A percentile compares a stretch with the other conserved stretches of the same genome.
phyloP scores from a whole-genome alignment of 2,888 invertebrate species.

The Cyclophora albipunctata region DNA sequence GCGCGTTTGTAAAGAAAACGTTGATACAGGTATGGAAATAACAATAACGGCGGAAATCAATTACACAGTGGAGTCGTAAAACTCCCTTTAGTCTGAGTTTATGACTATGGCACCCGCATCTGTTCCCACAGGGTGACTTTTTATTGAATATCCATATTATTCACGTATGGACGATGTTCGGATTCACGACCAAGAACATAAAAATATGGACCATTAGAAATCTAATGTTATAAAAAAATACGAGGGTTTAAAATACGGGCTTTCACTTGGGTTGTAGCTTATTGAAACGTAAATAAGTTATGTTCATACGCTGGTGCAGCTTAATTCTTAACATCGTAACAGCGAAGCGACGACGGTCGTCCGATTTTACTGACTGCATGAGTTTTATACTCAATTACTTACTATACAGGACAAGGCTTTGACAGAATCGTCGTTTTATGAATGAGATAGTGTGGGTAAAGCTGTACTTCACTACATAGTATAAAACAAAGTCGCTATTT shows the following conservation, averaged over 20 bases:
- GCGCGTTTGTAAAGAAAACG: neutral
- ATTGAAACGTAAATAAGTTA: neutral
- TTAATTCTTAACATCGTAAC: neutral
- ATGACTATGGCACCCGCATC: conserved; percentile 37
- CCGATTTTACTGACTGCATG: neutral
- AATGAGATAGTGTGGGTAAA: too few species aligned
- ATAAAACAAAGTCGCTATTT: too few species aligned
- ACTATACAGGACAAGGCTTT: neutral
- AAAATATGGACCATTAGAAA: conserved; percentile 17
- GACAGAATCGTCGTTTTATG: too few species aligned
- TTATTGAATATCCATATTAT: conserved; percentile 40
- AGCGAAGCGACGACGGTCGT: neutral
- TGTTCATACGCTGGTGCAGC: neutral
- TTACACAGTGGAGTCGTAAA: conserved; percentile 36
- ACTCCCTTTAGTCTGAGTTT: conserved; percentile 33
- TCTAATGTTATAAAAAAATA: conserved; percentile 13
- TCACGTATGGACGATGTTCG: conserved; percentile 27
- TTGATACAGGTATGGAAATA: conserved; percentile 17
- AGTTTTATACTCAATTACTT: neutral
- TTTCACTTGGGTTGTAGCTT: neutral
- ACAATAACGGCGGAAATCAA: conserved; percentile 30
- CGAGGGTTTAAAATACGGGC: conserved; percentile 1
- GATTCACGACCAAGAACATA: conserved; percentile 21
- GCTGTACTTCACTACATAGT: too few species aligned
- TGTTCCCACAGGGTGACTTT: conserved; percentile 32